Conservation (phyloP, 2,888 invertebrate species). For the Drosophila anomalata region DNA sequence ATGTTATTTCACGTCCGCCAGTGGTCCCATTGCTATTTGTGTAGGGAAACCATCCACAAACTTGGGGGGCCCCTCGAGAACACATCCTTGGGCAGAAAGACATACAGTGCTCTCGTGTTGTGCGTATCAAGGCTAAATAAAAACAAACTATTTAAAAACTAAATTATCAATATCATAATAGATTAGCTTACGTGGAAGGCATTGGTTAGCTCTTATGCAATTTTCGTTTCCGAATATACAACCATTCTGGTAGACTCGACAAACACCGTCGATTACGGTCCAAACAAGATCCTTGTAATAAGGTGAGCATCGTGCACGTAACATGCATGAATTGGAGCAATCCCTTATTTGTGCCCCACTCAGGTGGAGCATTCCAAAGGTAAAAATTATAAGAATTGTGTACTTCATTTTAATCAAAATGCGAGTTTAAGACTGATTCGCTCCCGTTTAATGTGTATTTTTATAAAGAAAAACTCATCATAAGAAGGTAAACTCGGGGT, state of each 20-base stretch:
- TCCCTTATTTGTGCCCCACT: constrained; percentile 14
- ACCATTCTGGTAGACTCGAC: constrained; percentile 56
- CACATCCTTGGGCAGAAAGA: constrained; percentile 27
- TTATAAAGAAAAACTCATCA: constrained; percentile 8
- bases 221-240: constrained; percentile 47
- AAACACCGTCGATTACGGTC: constrained; percentile 33
- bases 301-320: constrained; percentile 33
- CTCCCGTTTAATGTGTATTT: background rate
- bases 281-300: constrained; percentile 44
- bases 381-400: constrained; percentile 7
- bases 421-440: constrained; percentile 3
- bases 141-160: background rate
- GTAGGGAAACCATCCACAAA: constrained; percentile 41
- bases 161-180: too few relatives aligned
- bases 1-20: background rate
- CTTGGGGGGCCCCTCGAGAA: constrained; percentile 9
- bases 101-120: constrained; percentile 24
- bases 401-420: constrained; percentile 16
- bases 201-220: constrained; percentile 47
- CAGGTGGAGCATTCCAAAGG: constrained; percentile 8
- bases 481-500: background rate
- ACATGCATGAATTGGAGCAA: constrained; percentile 31
- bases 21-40: constrained; percentile 16
- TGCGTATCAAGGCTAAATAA: constrained; percentile 32
- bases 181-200: constrained; percentile 33